Percentiles rank a stretch among this genome's conserved stretches.
Evolutionary conservation across 2,797 vertebrate genomes (phyloP).

Genomic region (Bothrops alternatus): DNA sequence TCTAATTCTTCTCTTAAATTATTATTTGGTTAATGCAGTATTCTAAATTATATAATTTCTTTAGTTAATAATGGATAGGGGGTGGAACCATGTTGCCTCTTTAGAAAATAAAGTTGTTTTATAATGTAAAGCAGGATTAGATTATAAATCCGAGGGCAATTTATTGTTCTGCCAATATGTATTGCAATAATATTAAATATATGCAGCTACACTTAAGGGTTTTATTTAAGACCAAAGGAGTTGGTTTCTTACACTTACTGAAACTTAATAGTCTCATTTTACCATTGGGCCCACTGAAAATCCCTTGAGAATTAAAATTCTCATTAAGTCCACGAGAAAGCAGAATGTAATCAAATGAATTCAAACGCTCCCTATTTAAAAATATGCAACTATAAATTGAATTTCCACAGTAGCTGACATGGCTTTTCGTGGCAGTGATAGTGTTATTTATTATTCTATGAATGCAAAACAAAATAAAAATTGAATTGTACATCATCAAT

Average conservation of each 20-base stretch:
- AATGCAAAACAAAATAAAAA: constrained; percentile 60
- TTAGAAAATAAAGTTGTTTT: constrained; percentile 37
- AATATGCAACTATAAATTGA: constrained; percentile 66
- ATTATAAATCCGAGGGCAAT: constrained; percentile 58
- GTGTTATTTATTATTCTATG: constrained; percentile 56
- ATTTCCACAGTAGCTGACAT: constrained; percentile 55
- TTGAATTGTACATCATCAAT: constrained; percentile 65
- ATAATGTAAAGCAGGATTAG: constrained; percentile 38
- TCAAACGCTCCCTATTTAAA: constrained; percentile 53
- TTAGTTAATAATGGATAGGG: constrained; percentile 31
- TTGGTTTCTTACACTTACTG: constrained; percentile 49
- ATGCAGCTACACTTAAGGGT: constrained; percentile 60
- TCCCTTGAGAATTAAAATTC: constrained; percentile 66
- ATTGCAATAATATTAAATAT: constrained; percentile 63
- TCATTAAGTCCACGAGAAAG: constrained; percentile 65
- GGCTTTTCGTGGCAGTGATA: constrained; percentile 57
- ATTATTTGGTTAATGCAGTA: neutral
- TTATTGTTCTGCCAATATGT: constrained; percentile 62
- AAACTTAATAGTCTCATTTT: constrained; percentile 60
- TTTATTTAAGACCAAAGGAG: constrained; percentile 66
- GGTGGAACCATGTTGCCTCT: constrained; percentile 38
- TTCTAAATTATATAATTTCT: constrained; percentile 7
- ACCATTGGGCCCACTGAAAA: constrained; percentile 59
- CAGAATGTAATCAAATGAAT: constrained; percentile 66
- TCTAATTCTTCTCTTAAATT: neutral